Conservation (phyloP, 2,113 vertebrate genomes). For the Larimichthys crocea region DNA sequence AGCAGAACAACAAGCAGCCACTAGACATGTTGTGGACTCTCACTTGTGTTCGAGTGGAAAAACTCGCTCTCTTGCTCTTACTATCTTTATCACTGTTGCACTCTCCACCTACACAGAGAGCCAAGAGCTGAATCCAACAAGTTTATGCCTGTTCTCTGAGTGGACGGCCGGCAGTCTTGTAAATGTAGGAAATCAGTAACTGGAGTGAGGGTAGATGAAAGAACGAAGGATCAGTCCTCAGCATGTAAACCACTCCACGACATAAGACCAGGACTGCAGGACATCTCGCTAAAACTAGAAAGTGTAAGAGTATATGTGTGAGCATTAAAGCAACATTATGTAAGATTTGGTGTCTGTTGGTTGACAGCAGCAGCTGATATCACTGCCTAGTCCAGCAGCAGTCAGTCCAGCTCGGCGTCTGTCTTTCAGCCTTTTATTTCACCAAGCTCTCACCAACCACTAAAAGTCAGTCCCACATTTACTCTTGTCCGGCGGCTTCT, state of each 20-base stretch:
- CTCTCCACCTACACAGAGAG: slow-evolving; percentile 75
- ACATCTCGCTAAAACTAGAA: too few species aligned
- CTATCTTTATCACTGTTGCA: slow-evolving; percentile 79
- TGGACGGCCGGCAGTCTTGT: slow-evolving; percentile 23
- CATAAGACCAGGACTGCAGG: neutral
- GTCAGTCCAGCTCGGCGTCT: too few species aligned
- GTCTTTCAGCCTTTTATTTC: too few species aligned
- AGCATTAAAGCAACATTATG: too few species aligned
- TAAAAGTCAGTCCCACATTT: too few species aligned
- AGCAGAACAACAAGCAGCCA: slow-evolving; percentile 62
- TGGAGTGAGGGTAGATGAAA: neutral
- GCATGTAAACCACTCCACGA: neutral
- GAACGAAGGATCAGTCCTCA: neutral
- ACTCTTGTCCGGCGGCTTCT: too few species aligned
- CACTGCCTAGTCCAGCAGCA: too few species aligned
- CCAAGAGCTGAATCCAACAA: slow-evolving; percentile 64
- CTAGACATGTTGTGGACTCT: slow-evolving; percentile 64
- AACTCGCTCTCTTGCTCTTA: slow-evolving; percentile 68
- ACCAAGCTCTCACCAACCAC: too few species aligned
- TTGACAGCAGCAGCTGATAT: too few species aligned
- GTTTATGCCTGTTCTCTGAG: slow-evolving; percentile 61
- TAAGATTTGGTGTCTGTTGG: too few species aligned
- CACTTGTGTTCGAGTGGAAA: slow-evolving; percentile 65
- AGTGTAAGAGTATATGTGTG: neutral
- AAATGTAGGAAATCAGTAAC: slow-evolving; percentile 11